phyloP scores from a whole-genome alignment of 2,797 vertebrate genomes.

The Dermochelys coriacea region DNA sequence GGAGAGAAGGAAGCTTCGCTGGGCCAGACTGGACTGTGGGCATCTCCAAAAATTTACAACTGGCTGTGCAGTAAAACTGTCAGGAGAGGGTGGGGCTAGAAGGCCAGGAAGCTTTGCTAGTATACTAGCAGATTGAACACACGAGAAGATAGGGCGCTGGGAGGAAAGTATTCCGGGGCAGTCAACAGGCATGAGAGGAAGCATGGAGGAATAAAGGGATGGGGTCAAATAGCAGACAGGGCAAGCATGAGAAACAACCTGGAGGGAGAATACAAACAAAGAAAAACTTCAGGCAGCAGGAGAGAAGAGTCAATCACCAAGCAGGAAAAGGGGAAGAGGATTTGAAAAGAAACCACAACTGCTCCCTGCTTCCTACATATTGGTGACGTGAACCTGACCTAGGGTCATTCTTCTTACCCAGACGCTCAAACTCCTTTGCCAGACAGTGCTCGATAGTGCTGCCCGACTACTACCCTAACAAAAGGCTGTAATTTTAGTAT shows the following conservation, averaged over 20 bases:
- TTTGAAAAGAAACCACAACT: slow-evolving; percentile 47
- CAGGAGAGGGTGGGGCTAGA: neutral
- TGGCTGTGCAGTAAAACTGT: neutral
- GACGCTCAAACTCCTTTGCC: slow-evolving; percentile 21
- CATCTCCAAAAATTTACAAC: neutral
- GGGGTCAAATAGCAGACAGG: neutral
- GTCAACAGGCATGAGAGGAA: neutral
- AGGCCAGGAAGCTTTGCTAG: neutral
- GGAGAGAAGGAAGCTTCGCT: neutral
- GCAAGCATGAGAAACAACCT: neutral
- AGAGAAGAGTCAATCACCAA: slow-evolving; percentile 40
- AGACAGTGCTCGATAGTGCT: slow-evolving; percentile 47
- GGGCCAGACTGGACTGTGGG: neutral
- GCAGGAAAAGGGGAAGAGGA: slow-evolving; percentile 39
- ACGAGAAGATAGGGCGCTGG: neutral
- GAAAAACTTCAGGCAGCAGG: slow-evolving; percentile 20
- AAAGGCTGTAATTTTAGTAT: neutral
- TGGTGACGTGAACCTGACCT: slow-evolving; percentile 3
- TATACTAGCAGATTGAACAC: fast-evolving
- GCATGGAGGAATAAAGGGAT: neutral
- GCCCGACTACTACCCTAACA: slow-evolving; percentile 42
- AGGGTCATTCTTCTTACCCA: slow-evolving; percentile 17
- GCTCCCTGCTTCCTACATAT: slow-evolving; percentile 31
- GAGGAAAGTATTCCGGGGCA: fast-evolving
- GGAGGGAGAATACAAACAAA: neutral